Evolutionary conservation across 2,888 invertebrate species (phyloP).

Genomic region (Diarsia mendica): DNA sequence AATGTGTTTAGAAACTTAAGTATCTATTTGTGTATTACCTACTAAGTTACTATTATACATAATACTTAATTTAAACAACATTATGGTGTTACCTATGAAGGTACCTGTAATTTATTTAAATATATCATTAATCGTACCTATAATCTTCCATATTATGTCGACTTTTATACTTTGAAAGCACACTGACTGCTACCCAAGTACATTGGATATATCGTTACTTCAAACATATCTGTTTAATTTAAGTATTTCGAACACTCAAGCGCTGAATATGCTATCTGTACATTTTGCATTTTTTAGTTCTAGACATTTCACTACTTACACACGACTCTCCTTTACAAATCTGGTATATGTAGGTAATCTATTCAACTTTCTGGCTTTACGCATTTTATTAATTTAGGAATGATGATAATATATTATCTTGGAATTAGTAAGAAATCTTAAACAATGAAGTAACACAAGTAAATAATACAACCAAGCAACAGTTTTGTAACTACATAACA

Average conservation of each 20-base stretch:
- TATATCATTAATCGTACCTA: conserved; percentile 32
- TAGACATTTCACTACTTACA: neutral
- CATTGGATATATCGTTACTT: conserved; percentile 63
- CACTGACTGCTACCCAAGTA: conserved; percentile 43
- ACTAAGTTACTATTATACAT: conserved; percentile 23
- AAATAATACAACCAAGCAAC: conserved; percentile 2
- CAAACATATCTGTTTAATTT: conserved; percentile 69
- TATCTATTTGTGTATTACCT: conserved; percentile 20
- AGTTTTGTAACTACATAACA: conserved; percentile 19
- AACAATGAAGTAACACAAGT: conserved; percentile 15
- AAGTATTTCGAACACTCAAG: conserved; percentile 58
- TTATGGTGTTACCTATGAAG: conserved; percentile 4
- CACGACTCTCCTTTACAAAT: neutral
- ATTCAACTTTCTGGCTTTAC: neutral
- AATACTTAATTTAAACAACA: conserved; percentile 31
- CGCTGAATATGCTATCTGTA: conserved; percentile 53
- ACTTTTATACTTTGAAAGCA: conserved; percentile 43
- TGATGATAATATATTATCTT: neutral
- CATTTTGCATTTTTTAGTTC: conserved; percentile 10
- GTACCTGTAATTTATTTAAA: conserved; percentile 35
- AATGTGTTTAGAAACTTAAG: conserved; percentile 52
- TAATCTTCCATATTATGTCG: conserved; percentile 20
- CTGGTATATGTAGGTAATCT: neutral
- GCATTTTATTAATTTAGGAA: neutral
- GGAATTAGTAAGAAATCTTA: conserved; percentile 4